A percentile compares a stretch with the other conserved stretches of the same genome.
Evolutionary conservation across 2,797 vertebrate genomes (phyloP).

Genomic region (Takifugu rubripes): DNA sequence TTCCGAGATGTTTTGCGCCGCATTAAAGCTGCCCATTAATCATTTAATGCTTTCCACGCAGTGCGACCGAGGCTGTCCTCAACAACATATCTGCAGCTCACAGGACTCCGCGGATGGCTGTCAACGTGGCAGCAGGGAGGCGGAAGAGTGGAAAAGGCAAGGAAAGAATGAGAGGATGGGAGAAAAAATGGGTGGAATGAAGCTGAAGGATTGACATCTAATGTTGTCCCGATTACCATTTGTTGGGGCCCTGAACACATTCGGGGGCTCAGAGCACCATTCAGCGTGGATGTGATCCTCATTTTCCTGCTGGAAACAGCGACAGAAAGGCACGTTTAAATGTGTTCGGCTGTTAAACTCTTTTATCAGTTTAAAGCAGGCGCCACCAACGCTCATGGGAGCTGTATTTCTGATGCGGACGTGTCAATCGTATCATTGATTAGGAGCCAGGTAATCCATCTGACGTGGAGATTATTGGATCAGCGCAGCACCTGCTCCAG

Average conservation of each 20-base stretch:
- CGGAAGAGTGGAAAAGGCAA: constrained; percentile 18
- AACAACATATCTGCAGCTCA: constrained; percentile 28
- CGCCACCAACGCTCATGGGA: constrained; percentile 10
- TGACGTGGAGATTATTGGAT: constrained; percentile 62
- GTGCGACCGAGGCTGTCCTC: constrained; percentile 25
- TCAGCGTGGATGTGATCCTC: constrained; percentile 3
- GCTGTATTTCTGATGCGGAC: constrained; percentile 42
- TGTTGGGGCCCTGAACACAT: constrained; percentile 25
- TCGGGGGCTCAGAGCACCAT: constrained; percentile 11
- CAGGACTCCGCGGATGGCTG: constrained; percentile 48
- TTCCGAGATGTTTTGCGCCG: constrained; percentile 29
- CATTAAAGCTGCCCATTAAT: constrained; percentile 67
- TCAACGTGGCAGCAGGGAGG: constrained; percentile 43
- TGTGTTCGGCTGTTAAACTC: constrained; percentile 30
- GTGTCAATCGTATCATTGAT: constrained; percentile 65
- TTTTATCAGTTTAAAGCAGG: constrained; percentile 64
- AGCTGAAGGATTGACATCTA: constrained; percentile 50
- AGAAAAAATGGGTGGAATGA: constrained; percentile 42
- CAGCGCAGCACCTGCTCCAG: constrained; percentile 47
- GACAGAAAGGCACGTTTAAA: constrained; percentile 24
- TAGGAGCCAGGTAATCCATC: constrained; percentile 63
- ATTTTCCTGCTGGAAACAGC: constrained; percentile 28
- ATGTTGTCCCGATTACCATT: constrained; percentile 36
- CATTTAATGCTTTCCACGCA: constrained; percentile 59
- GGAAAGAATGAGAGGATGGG: constrained; percentile 13